phyloP scores from a whole-genome alignment of 2,113 vertebrate genomes.

The Xiphophorus maculatus region DNA sequence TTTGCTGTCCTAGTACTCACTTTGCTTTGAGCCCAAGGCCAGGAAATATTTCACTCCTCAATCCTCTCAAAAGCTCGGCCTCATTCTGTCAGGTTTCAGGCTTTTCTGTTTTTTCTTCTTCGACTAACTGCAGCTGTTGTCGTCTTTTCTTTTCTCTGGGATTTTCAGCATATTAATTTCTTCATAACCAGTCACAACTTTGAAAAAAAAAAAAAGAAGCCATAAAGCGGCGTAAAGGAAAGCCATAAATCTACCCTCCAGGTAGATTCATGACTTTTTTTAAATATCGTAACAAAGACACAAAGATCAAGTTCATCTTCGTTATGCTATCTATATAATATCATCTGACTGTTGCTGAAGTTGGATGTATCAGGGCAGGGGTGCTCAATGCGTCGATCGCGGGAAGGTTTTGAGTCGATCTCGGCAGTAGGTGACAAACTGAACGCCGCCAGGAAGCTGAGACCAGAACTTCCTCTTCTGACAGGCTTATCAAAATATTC shows the following conservation, averaged over 20 bases:
- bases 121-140: slow-evolving; percentile 18
- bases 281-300: background rate
- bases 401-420: no score
- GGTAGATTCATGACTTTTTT: no score
- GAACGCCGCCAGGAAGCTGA: no score
- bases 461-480: no score
- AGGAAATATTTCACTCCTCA: slow-evolving; percentile 52
- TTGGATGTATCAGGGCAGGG: background rate
- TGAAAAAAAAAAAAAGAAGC: no score
- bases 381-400: no score
- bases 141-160: slow-evolving; percentile 15
- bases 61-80: slow-evolving; percentile 57
- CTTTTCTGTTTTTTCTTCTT: slow-evolving; percentile 15
- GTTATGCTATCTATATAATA: slow-evolving; percentile 7
- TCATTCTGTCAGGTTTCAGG: slow-evolving; percentile 62
- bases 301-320: background rate
- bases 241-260: no score
- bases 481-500: no score
- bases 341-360: background rate
- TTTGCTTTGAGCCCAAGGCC: slow-evolving; percentile 32
- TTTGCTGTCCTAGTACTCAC: slow-evolving; percentile 16
- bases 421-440: no score
- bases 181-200: background rate
- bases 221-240: no score
- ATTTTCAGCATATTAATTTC: slow-evolving; percentile 6